phyloP scores from a whole-genome alignment of 2,888 invertebrate genomes.

The Tanypteryx hageni region DNA sequence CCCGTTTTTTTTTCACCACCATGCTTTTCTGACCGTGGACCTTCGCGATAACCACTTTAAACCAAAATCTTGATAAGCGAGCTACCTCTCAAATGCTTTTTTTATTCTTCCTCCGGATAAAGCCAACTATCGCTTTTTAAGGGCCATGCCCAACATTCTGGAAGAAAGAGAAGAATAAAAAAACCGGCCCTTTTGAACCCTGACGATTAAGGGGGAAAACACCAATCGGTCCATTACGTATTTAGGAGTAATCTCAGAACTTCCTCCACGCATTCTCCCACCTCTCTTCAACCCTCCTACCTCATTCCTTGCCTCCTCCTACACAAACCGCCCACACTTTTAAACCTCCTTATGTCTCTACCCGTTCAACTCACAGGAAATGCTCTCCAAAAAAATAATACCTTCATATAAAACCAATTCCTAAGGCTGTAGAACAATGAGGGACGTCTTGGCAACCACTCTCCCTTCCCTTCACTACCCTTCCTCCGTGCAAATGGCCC shows the following conservation, averaged over 20 bases:
- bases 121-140: constrained; percentile 10
- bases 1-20: no score
- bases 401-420: background rate
- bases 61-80: background rate
- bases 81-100: background rate
- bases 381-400: background rate
- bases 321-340: no score
- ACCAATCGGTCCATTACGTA: background rate
- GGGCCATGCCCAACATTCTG: background rate
- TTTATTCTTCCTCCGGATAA: background rate
- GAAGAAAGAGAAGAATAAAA: background rate
- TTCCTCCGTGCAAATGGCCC: background rate
- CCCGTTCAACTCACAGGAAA: background rate
- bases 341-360: no score
- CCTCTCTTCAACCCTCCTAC: background rate
- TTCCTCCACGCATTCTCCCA: background rate
- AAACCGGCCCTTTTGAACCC: background rate
- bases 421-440: background rate
- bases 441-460: background rate
- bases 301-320: background rate
- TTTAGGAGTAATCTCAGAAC: background rate
- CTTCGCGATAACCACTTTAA: background rate
- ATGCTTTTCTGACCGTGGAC: background rate
- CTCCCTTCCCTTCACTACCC: background rate
- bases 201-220: background rate